These are phyloP conservation scores for Pachypanchax playfairii DNA, from an alignment of 2,113 vertebrate genomes.

Conservation along the genomic window DNA sequence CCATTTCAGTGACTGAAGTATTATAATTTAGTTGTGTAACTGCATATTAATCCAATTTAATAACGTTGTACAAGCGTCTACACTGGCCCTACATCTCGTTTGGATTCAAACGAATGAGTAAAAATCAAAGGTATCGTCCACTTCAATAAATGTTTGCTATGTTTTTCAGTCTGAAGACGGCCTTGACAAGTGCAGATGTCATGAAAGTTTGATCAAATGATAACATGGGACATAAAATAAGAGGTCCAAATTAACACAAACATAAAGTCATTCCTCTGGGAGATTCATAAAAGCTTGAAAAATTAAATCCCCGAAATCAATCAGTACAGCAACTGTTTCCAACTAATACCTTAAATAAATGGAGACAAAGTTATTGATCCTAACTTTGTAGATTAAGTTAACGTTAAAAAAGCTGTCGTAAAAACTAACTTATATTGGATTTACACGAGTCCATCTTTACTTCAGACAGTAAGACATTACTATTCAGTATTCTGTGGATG, in stretches of 20 bases:
- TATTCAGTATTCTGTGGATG: conserved; percentile 57
- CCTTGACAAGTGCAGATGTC: neutral
- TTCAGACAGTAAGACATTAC: conserved; percentile 23
- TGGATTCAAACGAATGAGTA: neutral
- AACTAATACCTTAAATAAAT: conserved; percentile 46
- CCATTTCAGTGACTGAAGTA: neutral
- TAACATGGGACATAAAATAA: conserved; percentile 16
- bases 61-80: too few relatives aligned
- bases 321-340: conserved; percentile 28
- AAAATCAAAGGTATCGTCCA: too few relatives aligned
- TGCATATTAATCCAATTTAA: neutral
- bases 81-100: too few relatives aligned
- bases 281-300: conserved; percentile 22
- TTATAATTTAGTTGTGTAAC: neutral
- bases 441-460: conserved; percentile 14
- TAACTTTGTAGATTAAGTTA: neutral
- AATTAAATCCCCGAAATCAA: conserved; percentile 41
- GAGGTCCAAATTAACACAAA: conserved; percentile 52
- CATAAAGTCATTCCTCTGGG: conserved; percentile 16
- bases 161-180: conserved; percentile 2
- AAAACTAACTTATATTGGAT: conserved; percentile 53
- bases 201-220: conserved; percentile 48
- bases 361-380: conserved; percentile 39
- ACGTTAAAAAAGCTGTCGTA: conserved; percentile 25
- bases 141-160: neutral